Percentiles rank a stretch among this genome's conserved stretches.
phyloP scores from a whole-genome alignment of 1,140 invertebrate species.

The Calycopis cecrops region DNA sequence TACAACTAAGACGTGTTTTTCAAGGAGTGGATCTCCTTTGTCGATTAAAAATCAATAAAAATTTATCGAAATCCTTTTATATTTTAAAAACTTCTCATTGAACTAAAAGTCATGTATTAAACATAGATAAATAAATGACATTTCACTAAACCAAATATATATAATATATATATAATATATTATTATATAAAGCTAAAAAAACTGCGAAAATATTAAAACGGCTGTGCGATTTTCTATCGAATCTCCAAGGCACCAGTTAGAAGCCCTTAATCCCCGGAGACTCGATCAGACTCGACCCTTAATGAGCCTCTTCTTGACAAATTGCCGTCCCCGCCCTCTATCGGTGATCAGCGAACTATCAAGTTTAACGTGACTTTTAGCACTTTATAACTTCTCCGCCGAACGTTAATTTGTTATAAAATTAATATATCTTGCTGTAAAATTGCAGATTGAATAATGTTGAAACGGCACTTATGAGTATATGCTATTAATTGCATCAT shows the following conservation, averaged over 20 bases:
- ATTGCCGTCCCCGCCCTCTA: constrained; percentile 52
- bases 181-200: no score
- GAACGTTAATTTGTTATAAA: constrained; percentile 9
- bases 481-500: neutral
- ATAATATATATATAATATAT: no score
- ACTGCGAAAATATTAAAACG: no score
- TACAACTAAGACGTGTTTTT: no score
- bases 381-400: constrained; percentile 14
- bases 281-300: constrained; percentile 49
- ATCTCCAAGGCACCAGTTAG: constrained; percentile 40
- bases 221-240: constrained; percentile 9
- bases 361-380: constrained; percentile 35
- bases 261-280: constrained; percentile 54
- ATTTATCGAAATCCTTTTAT: no score
- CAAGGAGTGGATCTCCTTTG: no score
- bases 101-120: no score
- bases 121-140: no score
- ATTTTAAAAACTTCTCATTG: no score
- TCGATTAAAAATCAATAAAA: no score
- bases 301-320: constrained; percentile 60
- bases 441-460: neutral
- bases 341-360: constrained; percentile 56
- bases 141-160: no score
- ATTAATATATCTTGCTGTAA: neutral
- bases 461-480: neutral